Evolutionary conservation across 2,113 vertebrate genomes (phyloP).

Genomic region (Puma concolor): DNA sequence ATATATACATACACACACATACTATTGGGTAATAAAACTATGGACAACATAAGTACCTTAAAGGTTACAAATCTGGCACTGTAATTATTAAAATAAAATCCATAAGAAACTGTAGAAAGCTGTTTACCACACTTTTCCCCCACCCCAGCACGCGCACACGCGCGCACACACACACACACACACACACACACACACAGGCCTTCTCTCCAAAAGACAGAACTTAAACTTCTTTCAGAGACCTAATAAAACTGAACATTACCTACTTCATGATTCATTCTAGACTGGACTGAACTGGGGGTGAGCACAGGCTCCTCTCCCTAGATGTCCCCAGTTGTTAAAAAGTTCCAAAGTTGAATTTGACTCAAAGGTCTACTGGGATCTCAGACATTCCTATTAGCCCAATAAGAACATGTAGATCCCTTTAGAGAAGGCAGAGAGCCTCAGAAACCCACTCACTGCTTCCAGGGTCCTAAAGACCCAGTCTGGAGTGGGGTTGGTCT

Average conservation of each 20-base stretch:
- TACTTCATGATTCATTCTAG: background rate
- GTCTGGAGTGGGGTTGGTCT: background rate
- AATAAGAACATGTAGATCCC: background rate
- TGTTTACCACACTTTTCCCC: background rate
- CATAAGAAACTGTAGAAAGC: background rate
- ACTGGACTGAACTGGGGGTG: background rate
- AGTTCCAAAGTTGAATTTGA: background rate
- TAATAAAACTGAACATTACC: background rate
- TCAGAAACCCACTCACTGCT: background rate
- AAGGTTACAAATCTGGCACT: background rate
- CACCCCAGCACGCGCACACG: no score
- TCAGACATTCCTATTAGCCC: background rate
- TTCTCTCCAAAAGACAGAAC: background rate
- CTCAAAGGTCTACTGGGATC: background rate
- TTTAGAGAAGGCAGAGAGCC: background rate
- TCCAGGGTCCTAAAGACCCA: background rate
- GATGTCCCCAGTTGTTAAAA: background rate
- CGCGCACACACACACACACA: rapidly evolving
- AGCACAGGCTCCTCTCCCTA: background rate
- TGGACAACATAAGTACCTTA: background rate
- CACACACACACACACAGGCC: background rate
- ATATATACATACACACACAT: background rate
- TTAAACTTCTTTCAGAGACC: background rate
- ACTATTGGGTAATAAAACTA: background rate
- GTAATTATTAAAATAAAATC: slow-evolving; percentile 10